Percentiles rank a stretch among this genome's conserved stretches.
Conservation (phyloP, 1,140 invertebrate genomes). For the Brachionus paranguensis region DNA sequence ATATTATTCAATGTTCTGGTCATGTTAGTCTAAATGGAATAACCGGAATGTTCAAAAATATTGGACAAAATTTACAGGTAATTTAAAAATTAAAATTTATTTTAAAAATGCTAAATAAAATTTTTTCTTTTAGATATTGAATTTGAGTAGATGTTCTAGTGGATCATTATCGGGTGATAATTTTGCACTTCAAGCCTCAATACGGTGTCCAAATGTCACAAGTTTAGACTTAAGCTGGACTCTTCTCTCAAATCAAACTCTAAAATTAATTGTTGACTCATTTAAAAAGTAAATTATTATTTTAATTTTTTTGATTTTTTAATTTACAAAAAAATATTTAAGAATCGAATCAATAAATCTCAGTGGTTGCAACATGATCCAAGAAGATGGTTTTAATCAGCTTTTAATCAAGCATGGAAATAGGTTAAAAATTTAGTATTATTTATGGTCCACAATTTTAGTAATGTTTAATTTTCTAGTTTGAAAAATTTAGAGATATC, state of each 20-base stretch:
- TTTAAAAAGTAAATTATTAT: constrained; percentile 6
- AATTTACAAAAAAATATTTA: not conserved
- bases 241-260: constrained; percentile 23
- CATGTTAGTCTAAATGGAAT: not conserved
- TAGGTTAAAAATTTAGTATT: not conserved
- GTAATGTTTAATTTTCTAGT: not conserved
- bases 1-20: constrained; percentile 27
- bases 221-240: constrained; percentile 37
- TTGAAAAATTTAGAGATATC: constrained; percentile 33
- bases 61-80: constrained; percentile 12
- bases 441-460: not conserved
- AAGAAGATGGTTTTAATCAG: constrained; percentile 27
- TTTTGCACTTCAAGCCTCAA: constrained; percentile 37
- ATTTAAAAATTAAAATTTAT: too few relatives aligned
- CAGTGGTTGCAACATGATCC: constrained; percentile 32
- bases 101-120: not conserved
- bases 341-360: constrained; percentile 38
- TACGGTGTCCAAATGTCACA: constrained; percentile 27
- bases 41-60: constrained; percentile 29
- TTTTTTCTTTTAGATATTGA: not conserved
- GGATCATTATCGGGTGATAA: constrained; percentile 36
- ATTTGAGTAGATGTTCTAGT: constrained; percentile 35
- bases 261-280: constrained; percentile 32
- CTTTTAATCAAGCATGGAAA: constrained; percentile 21
- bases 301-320: not conserved